Evolutionary conservation across 2,888 invertebrate species (phyloP), one percentile per base, ranked within the genome.

Genomic region (Andrena marginata): DNA sequence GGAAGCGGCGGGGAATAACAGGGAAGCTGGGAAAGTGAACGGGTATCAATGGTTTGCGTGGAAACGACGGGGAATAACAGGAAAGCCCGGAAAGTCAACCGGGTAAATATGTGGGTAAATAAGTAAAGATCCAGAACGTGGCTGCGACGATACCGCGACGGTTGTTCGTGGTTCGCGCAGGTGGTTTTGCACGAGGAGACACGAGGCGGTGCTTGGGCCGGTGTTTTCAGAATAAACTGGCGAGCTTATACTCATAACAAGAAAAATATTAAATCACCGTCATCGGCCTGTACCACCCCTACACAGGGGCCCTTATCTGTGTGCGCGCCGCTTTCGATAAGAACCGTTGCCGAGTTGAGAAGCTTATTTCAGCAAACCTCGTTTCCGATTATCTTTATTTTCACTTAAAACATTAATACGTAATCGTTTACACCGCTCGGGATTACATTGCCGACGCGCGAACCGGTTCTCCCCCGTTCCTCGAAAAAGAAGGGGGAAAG

Each of bases 221-320:
- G 88, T 92, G 92, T 93, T 93, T 93, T 93, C 91, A 92, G 92
- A 93, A 90, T 89, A 93, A 92, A 93, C 92, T 89, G 85, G 80
- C 86, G 87, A 90, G 92, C 92, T 93, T 92, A 92, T 92, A 93
- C 92, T 92, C 92, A 92, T 92, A 93, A 93, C 92, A 92, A 91
- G 92, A 92, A 92, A 93, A 93, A 92, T 93, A 92, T 92, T 93
- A 93, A 93, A 93, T 91, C 92, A 92, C 90, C 90, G 89, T 86
- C 88, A 87, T 88, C 87, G 86, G 80, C 69, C 84, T 82, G 71
- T 62, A 67, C 81, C 42, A 68, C 49, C 86, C 86, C 84, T 77
- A 74, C 78, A 20, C 86, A 73, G 20, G 63, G 54, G 48, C 86
- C 78, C 78, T 84, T 78, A 80, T 82, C 84, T 63, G 63, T 75